Evolutionary conservation across 2,797 vertebrate species (phyloP), one percentile per base, ranked within the genome.

Genomic region (Notoglanidium macrostoma): DNA sequence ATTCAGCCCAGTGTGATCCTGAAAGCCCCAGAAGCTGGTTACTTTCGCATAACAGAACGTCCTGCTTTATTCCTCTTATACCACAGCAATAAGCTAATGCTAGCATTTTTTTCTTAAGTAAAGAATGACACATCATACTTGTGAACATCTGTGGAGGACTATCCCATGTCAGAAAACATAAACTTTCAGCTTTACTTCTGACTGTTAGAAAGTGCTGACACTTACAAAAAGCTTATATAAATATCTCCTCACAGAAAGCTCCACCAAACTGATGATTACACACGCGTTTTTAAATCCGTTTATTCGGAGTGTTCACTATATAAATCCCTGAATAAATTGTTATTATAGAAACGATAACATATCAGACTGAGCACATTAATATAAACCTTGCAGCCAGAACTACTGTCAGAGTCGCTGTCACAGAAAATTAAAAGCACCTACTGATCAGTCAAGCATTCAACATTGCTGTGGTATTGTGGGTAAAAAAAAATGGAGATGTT

Each of bases 361-460:
- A 79, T 40, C 54, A 12, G 57, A 26, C 23, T 23, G 29, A 59
- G 78, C 35, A 61, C 35, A 78, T 78, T 78, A 14, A 63, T 8
- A 80, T 23, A 44, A 61, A 61, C 55, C 23, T 63, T 63, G 23
- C 11, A n/a, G 77, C 19, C 54, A 79, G 51, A 61, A 61, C 35
- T 44, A n/a, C 35, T 61, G 54, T 79, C 54, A 79, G 32, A 79
- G 54, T 29, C 57, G n/a, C 76, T 57, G 35, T 79, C 54, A 77
- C n/a, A 77, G 49, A 77, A 77, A 54, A 77, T 54, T 8, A 29
- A 54, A 49, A 54, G 32, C 54, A 80, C 35, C 35, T 59, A 40
- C 55, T 61, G 57, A 61, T 12, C 57, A 61, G 55, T 44, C 78
- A 80, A 44, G 35, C 55, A 80, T 61, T 61, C 78, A 80, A n/a